Evolutionary conservation across 2,113 vertebrate species (phyloP).

Genomic region (Poicephalus meyeri): DNA sequence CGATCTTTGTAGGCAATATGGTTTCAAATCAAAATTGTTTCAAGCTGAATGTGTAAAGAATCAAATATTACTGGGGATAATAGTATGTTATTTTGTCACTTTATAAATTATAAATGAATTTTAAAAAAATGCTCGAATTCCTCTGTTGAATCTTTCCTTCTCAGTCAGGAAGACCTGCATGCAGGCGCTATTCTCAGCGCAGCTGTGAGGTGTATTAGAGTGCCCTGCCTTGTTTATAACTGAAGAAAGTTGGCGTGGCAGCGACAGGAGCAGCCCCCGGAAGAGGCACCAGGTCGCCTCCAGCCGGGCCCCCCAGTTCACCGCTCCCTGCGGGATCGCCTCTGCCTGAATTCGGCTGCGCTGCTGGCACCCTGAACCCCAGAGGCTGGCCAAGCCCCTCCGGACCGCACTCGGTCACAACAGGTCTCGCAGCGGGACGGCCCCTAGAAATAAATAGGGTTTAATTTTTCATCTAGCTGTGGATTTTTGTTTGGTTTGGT

Average conservation of each 20-base stretch:
- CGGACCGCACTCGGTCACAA: background rate
- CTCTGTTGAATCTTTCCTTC: constrained; percentile 2
- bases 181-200: background rate
- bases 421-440: background rate
- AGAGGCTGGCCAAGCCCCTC: background rate
- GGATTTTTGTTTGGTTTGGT: background rate
- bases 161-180: background rate
- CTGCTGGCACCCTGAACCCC: background rate
- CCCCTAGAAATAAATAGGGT: background rate
- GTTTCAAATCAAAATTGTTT: constrained; percentile 55
- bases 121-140: constrained; percentile 54
- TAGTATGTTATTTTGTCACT: constrained; percentile 67
- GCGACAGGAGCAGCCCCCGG: background rate
- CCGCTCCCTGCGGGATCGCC: background rate
- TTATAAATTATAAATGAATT: constrained; percentile 70
- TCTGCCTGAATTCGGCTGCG: background rate
- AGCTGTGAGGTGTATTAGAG: background rate
- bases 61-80: constrained; percentile 52
- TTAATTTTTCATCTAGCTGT: constrained; percentile 10
- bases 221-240: background rate
- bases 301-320: background rate
- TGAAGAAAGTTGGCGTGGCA: background rate
- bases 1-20: background rate
- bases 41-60: constrained; percentile 31
- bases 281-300: background rate